Evolutionary conservation across 2,113 vertebrate genomes (phyloP).

Genomic region (Dasypus novemcinctus): DNA sequence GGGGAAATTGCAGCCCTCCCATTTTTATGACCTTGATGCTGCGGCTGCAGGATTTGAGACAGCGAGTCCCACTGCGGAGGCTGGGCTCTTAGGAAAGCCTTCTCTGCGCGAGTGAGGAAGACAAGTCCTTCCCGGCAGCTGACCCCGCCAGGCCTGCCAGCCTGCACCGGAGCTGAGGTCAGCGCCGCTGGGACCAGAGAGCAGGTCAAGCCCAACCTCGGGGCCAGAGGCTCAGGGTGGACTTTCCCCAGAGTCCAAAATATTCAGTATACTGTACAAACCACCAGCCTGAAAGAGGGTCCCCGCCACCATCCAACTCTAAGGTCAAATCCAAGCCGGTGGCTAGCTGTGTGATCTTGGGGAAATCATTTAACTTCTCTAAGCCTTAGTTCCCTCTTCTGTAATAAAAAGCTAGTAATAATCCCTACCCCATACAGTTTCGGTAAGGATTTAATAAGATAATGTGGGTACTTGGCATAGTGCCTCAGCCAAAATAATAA

Average conservation of each 20-base stretch:
- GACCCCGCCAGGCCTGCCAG: neutral
- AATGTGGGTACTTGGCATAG: neutral
- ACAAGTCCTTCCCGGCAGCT: neutral
- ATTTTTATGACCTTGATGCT: constrained; percentile 62
- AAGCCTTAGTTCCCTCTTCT: neutral
- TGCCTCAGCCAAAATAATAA: neutral
- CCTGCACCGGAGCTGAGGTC: neutral
- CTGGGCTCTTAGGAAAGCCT: constrained; percentile 39
- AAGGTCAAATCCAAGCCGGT: neutral
- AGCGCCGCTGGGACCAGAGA: neutral
- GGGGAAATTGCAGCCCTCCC: constrained; percentile 59
- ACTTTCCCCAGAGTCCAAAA: neutral
- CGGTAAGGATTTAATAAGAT: neutral
- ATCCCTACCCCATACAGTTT: neutral
- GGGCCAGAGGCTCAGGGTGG: neutral
- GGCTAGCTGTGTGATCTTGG: neutral
- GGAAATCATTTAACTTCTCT: neutral
- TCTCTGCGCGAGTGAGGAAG: neutral
- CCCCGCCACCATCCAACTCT: neutral
- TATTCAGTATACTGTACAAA: neutral
- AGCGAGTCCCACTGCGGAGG: constrained; percentile 25
- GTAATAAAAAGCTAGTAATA: neutral
- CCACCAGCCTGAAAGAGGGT: neutral
- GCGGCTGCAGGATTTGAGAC: constrained; percentile 63
- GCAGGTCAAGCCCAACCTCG: neutral